phyloP scores from a whole-genome alignment of 1,140 invertebrate genomes.

The Probaryconus sp. region DNA sequence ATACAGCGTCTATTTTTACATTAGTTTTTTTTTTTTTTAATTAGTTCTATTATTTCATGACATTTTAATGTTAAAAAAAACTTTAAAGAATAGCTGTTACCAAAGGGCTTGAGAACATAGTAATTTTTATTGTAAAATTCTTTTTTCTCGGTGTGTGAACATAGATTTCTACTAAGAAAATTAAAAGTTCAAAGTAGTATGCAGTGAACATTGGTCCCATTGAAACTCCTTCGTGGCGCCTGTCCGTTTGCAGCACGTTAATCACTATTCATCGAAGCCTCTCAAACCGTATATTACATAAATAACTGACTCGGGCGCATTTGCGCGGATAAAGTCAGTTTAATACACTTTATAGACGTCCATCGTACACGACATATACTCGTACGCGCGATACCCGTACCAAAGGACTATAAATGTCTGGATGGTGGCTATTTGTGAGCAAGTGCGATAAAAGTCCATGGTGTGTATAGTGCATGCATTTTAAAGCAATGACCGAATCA shows the following conservation, averaged over 20 bases:
- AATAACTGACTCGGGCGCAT: conserved; percentile 25
- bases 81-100: too few relatives aligned
- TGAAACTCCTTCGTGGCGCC: not conserved
- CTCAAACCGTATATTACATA: conserved; percentile 27
- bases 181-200: too few relatives aligned
- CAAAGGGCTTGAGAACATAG: too few relatives aligned
- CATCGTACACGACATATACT: conserved; percentile 9
- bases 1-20: too few relatives aligned
- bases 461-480: not conserved
- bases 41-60: too few relatives aligned
- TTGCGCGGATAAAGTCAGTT: conserved; percentile 22
- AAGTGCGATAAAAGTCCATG: conserved; percentile 22
- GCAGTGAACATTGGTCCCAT: too few relatives aligned
- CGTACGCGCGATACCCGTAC: not conserved
- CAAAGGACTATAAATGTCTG: conserved; percentile 2
- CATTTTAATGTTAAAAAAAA: too few relatives aligned
- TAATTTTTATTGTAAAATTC: too few relatives aligned
- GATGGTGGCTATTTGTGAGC: conserved; percentile 13
- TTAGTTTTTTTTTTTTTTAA: too few relatives aligned
- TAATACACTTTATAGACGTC: conserved; percentile 19
- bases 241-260: conserved; percentile 19
- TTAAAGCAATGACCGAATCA: not conserved
- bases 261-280: conserved; percentile 14
- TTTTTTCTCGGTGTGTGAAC: too few relatives aligned
- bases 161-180: too few relatives aligned